Evolutionary conservation across 2,113 vertebrate genomes (phyloP), one percentile per base, ranked within the genome.

Genomic region (Chloebia gouldiae): DNA sequence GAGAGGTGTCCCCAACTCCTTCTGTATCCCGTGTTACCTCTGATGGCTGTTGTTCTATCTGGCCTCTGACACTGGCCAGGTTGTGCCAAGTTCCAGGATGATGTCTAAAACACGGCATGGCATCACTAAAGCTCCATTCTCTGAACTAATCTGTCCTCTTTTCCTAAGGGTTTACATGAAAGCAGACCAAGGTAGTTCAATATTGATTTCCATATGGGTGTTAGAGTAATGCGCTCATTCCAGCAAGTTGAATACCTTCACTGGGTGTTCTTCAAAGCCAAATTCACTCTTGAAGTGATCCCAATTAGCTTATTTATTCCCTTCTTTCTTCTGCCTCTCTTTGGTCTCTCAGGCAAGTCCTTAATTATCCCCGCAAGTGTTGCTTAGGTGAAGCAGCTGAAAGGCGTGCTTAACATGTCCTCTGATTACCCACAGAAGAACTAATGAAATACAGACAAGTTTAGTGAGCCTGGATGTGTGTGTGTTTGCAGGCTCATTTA

Each of bases 181-280:
- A 96, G 68, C 54, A 93, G 61, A 10, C 53, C 18, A 68, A 94
- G 61, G 61, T 94, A 86, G 76, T 28, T 77, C 76, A 92, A 63
- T 91, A 96, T 33, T 66, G 50, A 95, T 92, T 90, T 92, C 81
- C 78, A 79, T 35, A 39, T 4, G 17, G 81, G 83, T 47, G 47
- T 73, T 85, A 76, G 47, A 77, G 80, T 51, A 91, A 96, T 28
- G 37, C 20, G 5, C 69, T 71, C 35, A 17, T 92, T 79, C 61
- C 88, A 96, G 72, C 31, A 93, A 35, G 40, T 69, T 47, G 91
- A 90, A 91, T 80, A 78, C 54, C 88, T 96, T 87, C 60, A 89
- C 69, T n/a, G 90, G 56, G 44, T 79, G 60, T 65, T 97, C 94
- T 96, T 96, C 95, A 97, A 97, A 95, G 81, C 56, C 81, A 89